Evolutionary conservation across 2,797 vertebrate species (phyloP).

Genomic region (Dipus sagitta): DNA sequence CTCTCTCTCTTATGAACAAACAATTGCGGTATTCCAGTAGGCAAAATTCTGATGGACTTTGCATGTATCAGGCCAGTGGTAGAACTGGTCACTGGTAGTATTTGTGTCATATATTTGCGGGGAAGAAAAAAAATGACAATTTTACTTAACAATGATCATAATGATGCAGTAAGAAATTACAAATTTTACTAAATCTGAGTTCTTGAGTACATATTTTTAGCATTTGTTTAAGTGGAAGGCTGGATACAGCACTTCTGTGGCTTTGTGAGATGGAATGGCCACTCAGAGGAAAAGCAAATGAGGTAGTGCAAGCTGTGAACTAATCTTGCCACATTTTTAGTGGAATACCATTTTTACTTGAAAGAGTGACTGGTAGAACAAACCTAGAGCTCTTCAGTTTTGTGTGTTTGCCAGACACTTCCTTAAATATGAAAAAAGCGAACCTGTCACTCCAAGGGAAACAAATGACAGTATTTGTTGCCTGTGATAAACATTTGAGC

Average conservation of each 20-base stretch:
- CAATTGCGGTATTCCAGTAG: background rate
- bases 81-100: background rate
- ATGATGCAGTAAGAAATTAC: background rate
- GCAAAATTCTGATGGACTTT: background rate
- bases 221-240: background rate
- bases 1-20: background rate
- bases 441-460: conserved; percentile 77
- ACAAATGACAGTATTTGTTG: conserved; percentile 77
- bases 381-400: conserved; percentile 58
- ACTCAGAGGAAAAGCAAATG: background rate
- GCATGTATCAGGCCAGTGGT: background rate
- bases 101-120: background rate
- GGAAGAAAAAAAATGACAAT: background rate
- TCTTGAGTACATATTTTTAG: conserved; percentile 4
- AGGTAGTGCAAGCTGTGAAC: background rate
- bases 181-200: conserved; percentile 25
- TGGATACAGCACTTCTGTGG: background rate
- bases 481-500: conserved; percentile 68
- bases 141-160: conserved; percentile 4
- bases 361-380: conserved; percentile 68
- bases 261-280: background rate
- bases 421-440: conserved; percentile 64
- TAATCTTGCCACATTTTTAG: background rate
- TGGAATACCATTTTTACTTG: conserved; percentile 45
- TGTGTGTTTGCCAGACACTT: conserved; percentile 70